phyloP scores from a whole-genome alignment of 2,888 invertebrate genomes.

The Rhyacophila evoluta region DNA sequence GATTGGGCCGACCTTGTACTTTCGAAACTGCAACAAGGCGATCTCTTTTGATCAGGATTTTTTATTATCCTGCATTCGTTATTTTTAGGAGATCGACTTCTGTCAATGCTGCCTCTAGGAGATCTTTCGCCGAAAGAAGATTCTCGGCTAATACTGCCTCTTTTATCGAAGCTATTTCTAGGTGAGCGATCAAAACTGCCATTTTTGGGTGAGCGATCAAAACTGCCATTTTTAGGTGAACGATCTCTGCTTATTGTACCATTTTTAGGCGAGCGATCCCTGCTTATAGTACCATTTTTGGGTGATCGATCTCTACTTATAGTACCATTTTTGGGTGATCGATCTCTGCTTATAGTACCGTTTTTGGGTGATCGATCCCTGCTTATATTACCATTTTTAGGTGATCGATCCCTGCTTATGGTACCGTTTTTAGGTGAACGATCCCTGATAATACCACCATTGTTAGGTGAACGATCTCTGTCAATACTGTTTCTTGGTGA shows the following conservation, averaged over 20 bases:
- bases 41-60: slow-evolving; percentile 65
- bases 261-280: slow-evolving; percentile 64
- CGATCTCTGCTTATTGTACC: slow-evolving; percentile 64
- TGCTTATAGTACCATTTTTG: slow-evolving; percentile 63
- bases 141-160: slow-evolving; percentile 69
- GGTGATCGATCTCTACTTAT: slow-evolving; percentile 64
- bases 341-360: slow-evolving; percentile 64
- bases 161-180: slow-evolving; percentile 64
- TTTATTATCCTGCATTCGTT: slow-evolving; percentile 57
- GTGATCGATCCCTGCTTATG: slow-evolving; percentile 66
- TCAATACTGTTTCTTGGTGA: slow-evolving; percentile 60
- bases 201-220: slow-evolving; percentile 67
- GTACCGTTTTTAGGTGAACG: slow-evolving; percentile 56
- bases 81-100: slow-evolving; percentile 71
- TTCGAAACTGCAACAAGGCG: slow-evolving; percentile 50
- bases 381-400: slow-evolving; percentile 60
- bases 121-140: slow-evolving; percentile 63
- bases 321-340: slow-evolving; percentile 62
- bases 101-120: slow-evolving; percentile 65
- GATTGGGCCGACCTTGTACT: slow-evolving; percentile 59
- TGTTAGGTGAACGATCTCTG: slow-evolving; percentile 40
- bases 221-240: slow-evolving; percentile 67
- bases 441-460: slow-evolving; percentile 58
- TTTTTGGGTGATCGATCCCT: slow-evolving; percentile 38
- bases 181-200: slow-evolving; percentile 61